Evolutionary conservation across 2,797 vertebrate species (phyloP), one percentile per base, ranked within the genome.

Genomic region (Hyperoplus immaculatus): DNA sequence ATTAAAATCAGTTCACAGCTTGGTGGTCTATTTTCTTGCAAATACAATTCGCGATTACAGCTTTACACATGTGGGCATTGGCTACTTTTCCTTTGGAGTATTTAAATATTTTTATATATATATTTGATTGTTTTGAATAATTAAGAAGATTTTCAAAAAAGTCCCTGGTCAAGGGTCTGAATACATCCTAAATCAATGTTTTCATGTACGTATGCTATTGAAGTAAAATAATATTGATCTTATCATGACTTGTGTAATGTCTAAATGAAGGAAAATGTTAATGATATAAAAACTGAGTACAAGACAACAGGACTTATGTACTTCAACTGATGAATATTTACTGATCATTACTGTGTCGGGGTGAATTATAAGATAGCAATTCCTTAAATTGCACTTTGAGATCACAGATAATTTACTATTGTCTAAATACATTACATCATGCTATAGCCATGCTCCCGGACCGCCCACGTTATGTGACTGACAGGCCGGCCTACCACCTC

Each of bases 401-500:
- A 14, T 67, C 0, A 13, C 5, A 51, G 5, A 47, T 14, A 41
- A n/a, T 54, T n/a, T 43, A 72, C 12, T 36, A 12, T n/a, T 10
- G n/a, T 9, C 14, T 67, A 29, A 41, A 75, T 64, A 13, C 70
- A 6, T 63, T 18, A 60, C 4, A 0, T 6, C 4, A 8, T 76
- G 56, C 45, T 62, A 4, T 14, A 75, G 80, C 73, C 79, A 93
- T 94, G 93, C 71, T 89, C 1, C 67, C 69, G 70, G 86, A 90
- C 82, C 93, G 91, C 71, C 96, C 96, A 71, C 95, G 95, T 69
- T 97, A 97, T 77, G 94, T 89, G 88, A 90, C 96, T 71, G 96
- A 97, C 86, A 95, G 97, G 47, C 88, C 94, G 0, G 94, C 94
- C 0, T 97, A 96, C 57, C 96, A 95, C 0, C 90, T 96, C 82